Conservation (phyloP, 2,888 invertebrate species). For the Patella ulyssiponensis region DNA sequence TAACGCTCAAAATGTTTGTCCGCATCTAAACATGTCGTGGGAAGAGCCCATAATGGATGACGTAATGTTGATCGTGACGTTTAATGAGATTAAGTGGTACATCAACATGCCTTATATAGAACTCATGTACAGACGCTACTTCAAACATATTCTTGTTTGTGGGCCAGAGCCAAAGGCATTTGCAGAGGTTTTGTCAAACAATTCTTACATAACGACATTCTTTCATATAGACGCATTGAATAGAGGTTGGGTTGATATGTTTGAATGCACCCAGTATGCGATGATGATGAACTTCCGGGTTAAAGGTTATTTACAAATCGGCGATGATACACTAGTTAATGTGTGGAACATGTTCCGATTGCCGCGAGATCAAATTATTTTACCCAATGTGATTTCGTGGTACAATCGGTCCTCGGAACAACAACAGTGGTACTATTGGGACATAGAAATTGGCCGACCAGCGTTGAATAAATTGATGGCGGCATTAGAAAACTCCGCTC, state of each 20-base stretch:
- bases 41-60: not conserved
- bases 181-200: not conserved
- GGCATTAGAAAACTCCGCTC: not conserved
- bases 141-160: not conserved
- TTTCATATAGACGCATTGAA: conserved; percentile 20
- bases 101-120: conserved; percentile 3
- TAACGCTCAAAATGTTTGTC: not conserved
- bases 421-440: not conserved
- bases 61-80: conserved; percentile 7
- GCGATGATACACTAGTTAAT: conserved; percentile 27
- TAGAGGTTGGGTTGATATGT: conserved; percentile 21
- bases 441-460: not conserved
- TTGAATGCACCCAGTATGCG: conserved; percentile 24
- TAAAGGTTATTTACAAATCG: conserved; percentile 30
- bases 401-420: not conserved
- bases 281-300: conserved; percentile 27
- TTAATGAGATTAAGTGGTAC: conserved; percentile 2
- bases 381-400: not conserved
- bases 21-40: not conserved
- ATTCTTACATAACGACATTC: not conserved
- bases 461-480: not conserved
- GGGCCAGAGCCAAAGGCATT: not conserved
- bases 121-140: conserved; percentile 5
- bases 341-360: conserved; percentile 17
- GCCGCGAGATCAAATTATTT: conserved; percentile 11